phyloP scores from a whole-genome alignment of 2,888 invertebrate genomes.

The Pseudoips prasinana region DNA sequence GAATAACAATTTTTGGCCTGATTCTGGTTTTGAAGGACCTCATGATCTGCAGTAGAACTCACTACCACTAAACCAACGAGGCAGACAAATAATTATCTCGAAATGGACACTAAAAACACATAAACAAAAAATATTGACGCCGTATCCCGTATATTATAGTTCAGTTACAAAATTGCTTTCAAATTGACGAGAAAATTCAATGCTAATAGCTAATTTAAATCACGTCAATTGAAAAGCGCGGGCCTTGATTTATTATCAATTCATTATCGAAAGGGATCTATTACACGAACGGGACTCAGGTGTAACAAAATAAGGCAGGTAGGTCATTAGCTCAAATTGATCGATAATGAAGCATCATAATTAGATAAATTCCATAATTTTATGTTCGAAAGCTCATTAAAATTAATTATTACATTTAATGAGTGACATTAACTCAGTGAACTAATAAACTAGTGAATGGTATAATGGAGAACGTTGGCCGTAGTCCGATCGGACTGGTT shows the following conservation, averaged over 20 bases:
- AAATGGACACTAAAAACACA: no score
- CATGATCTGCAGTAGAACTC: no score
- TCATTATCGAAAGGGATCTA: conserved; percentile 28
- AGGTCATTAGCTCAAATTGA: conserved; percentile 21
- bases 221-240: conserved; percentile 24
- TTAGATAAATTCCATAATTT: conserved; percentile 8
- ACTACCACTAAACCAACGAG: no score
- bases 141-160: no score
- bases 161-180: not conserved
- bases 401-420: conserved; percentile 5
- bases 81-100: no score
- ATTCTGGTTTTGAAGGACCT: no score
- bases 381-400: conserved; percentile 18
- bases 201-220: conserved; percentile 22
- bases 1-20: no score
- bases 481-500: no score
- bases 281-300: conserved; percentile 24
- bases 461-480: no score
- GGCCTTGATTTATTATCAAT: conserved; percentile 30
- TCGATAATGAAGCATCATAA: conserved; percentile 15
- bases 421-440: conserved; percentile 5
- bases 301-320: conserved; percentile 24
- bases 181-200: conserved; percentile 6
- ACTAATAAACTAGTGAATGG: no score
- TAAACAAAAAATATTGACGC: no score